These are phyloP conservation scores for Melanerpes formicivorus DNA, from an alignment of 2,113 vertebrate genomes.

Conservation along the genomic window DNA sequence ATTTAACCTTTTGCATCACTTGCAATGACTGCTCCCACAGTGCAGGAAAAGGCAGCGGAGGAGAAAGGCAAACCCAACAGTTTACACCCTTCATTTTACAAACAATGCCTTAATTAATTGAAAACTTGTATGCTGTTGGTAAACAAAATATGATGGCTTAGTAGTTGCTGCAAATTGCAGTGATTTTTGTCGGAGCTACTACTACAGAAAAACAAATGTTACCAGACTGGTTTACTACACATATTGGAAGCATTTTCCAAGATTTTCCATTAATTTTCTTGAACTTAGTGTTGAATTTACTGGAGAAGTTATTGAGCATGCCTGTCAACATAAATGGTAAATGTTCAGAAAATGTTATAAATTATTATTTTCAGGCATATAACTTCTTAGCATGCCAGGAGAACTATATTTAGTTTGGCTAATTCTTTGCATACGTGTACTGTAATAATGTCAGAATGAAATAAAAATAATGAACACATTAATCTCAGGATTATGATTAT, in stretches of 20 bases:
- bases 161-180: neutral
- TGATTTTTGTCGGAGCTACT: neutral
- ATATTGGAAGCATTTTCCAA: neutral
- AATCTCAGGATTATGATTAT: neutral
- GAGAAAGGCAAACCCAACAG: neutral
- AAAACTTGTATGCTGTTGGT: neutral
- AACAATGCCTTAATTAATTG: neutral
- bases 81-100: neutral
- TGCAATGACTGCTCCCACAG: neutral
- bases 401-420: neutral
- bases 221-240: neutral
- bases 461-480: neutral
- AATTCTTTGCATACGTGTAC: neutral
- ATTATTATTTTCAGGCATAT: neutral
- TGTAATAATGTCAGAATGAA: neutral
- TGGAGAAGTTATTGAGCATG: neutral
- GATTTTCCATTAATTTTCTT: neutral
- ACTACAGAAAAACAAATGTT: neutral
- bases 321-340: neutral
- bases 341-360: neutral
- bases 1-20: constrained; percentile 14
- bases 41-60: neutral
- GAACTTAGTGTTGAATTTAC: neutral
- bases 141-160: neutral
- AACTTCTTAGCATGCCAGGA: neutral